Evolutionary conservation across 2,888 invertebrate species (phyloP).

Genomic region (Epistrophe grossulariae): DNA sequence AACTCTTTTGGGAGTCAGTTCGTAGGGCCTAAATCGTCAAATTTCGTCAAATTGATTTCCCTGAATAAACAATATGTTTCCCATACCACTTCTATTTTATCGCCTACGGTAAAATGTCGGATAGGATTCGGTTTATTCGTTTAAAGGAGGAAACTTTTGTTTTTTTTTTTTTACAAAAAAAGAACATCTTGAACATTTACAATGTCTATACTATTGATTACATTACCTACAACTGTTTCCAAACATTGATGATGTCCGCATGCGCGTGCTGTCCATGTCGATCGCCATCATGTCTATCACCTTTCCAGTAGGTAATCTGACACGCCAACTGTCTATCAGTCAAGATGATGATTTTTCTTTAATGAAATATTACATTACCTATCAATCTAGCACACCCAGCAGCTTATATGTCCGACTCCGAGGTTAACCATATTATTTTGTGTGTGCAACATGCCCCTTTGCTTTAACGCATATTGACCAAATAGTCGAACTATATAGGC

Average conservation of each 20-base stretch:
- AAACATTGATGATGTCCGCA: slow-evolving; percentile 33
- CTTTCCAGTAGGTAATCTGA: slow-evolving; percentile 59
- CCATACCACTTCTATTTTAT: too few relatives aligned
- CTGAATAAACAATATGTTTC: too few relatives aligned
- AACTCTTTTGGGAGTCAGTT: too few relatives aligned
- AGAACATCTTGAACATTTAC: slow-evolving; percentile 25
- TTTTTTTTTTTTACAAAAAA: neutral
- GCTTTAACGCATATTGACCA: slow-evolving; percentile 12
- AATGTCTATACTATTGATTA: slow-evolving; percentile 23
- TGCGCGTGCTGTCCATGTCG: neutral
- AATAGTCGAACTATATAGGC: neutral
- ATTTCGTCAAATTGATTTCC: too few relatives aligned
- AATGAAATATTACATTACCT: slow-evolving; percentile 26
- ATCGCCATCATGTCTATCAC: slow-evolving; percentile 49
- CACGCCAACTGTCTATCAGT: slow-evolving; percentile 55
- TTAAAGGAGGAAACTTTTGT: too few relatives aligned
- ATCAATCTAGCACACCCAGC: slow-evolving; percentile 18
- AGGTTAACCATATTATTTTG: slow-evolving; percentile 34
- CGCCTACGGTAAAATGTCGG: too few relatives aligned
- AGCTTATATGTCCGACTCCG: slow-evolving; percentile 36
- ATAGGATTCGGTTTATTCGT: too few relatives aligned
- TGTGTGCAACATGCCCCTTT: slow-evolving; percentile 24
- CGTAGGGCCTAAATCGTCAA: too few relatives aligned
- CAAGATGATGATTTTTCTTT: slow-evolving; percentile 53
- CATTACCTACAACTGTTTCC: slow-evolving; percentile 45